phyloP scores from a whole-genome alignment of 1,140 invertebrate species.

The Sesamia nonagrioides region DNA sequence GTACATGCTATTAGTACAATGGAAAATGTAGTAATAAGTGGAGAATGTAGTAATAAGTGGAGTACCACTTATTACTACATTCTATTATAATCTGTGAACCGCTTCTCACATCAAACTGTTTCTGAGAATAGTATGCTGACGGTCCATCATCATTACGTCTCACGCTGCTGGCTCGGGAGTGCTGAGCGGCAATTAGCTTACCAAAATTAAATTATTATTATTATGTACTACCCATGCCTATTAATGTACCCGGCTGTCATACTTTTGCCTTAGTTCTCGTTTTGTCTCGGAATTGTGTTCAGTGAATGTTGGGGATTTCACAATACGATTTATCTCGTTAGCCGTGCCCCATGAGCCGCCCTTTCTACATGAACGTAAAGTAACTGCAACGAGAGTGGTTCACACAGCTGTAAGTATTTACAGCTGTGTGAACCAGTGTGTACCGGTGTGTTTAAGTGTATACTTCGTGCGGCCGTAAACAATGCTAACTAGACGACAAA shows the following conservation, averaged over 20 bases:
- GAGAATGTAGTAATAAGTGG: too few relatives aligned
- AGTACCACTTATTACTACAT: slow-evolving; percentile 27
- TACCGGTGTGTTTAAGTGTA: too few relatives aligned
- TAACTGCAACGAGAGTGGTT: not conserved
- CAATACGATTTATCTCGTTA: slow-evolving; percentile 35
- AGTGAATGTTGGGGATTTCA: not conserved
- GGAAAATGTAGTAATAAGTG: too few relatives aligned
- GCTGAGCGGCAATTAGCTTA: not conserved
- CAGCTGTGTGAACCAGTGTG: too few relatives aligned
- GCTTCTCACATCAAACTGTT: slow-evolving; percentile 11
- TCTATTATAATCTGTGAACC: slow-evolving; percentile 30
- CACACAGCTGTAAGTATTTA: slow-evolving; percentile 9
- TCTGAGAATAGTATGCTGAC: slow-evolving; percentile 19
- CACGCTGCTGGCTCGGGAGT: not conserved
- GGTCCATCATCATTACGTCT: slow-evolving; percentile 29
- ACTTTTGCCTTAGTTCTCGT: not conserved
- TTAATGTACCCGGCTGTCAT: not conserved
- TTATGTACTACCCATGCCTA: not conserved
- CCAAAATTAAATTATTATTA: not conserved
- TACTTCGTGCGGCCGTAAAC: slow-evolving; percentile 40
- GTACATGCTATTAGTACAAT: slow-evolving; percentile 9
- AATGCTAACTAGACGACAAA: slow-evolving; percentile 49
- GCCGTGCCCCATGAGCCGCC: not conserved
- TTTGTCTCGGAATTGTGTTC: not conserved
- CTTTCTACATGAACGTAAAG: slow-evolving; percentile 27